These are phyloP conservation scores for Tragelaphus oryx DNA, from an alignment of 2,797 vertebrate species.

Conservation along the genomic window DNA sequence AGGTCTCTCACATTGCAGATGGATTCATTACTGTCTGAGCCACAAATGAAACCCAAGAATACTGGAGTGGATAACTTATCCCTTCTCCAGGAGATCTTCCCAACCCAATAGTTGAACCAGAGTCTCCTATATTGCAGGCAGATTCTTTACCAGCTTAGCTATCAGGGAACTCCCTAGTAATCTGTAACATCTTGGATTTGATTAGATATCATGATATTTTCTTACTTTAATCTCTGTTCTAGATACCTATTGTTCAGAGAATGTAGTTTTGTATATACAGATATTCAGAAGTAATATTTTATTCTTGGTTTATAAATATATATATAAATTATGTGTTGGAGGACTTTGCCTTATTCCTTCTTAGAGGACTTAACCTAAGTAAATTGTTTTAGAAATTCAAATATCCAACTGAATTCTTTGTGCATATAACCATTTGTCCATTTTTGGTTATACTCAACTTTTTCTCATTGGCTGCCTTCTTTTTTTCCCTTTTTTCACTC, in stretches of 20 bases:
- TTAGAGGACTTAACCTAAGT: background rate
- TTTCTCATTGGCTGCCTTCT: background rate
- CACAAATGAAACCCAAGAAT: background rate
- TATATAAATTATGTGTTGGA: background rate
- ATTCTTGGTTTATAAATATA: background rate
- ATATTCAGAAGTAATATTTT: background rate
- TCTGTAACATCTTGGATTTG: background rate
- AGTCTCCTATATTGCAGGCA: background rate
- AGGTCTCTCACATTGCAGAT: background rate
- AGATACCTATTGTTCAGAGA: background rate
- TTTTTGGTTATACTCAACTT: background rate
- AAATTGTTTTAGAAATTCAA: background rate
- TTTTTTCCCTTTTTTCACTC: background rate
- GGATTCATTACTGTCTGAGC: background rate
- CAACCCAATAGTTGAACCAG: background rate
- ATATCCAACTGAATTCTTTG: background rate
- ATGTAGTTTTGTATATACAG: background rate
- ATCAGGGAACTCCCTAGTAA: background rate
- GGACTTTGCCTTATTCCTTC: background rate
- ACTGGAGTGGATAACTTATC: background rate
- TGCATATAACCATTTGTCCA: background rate
- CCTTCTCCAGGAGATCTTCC: background rate
- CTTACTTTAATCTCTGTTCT: background rate
- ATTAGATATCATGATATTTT: background rate
- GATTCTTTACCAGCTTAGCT: background rate